A percentile compares a stretch with the other conserved stretches of the same genome.
phyloP scores from a whole-genome alignment of 53 echinoderm and acorn worm species.

The Apostichopus leukothele region DNA sequence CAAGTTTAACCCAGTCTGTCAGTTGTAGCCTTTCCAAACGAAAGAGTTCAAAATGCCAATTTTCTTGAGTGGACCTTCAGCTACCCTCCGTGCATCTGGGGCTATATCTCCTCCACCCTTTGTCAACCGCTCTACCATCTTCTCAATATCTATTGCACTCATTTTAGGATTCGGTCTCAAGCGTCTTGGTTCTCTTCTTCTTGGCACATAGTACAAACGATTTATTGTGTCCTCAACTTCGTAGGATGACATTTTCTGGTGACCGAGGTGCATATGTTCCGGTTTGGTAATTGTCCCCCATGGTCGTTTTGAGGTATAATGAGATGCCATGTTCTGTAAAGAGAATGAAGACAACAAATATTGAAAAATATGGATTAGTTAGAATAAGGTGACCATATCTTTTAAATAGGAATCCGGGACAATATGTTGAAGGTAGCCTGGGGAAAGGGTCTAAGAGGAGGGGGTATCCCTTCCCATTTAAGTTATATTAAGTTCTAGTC shows the following conservation, averaged over 20 bases:
- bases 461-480: no score
- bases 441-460: no score
- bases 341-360: no score
- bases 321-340: conserved; percentile 28
- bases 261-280: conserved; percentile 80
- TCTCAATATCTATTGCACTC: conserved; percentile 66
- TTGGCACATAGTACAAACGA: conserved; percentile 85
- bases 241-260: conserved; percentile 71
- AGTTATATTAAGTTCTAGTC: no score
- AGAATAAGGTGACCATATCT: no score
- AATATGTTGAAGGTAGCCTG: no score
- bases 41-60: conserved; percentile 98
- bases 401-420: no score
- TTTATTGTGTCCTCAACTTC: conserved; percentile 80
- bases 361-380: no score
- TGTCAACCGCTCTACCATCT: conserved; percentile 86
- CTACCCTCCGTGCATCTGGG: conserved; percentile 76
- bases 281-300: conserved; percentile 99
- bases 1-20: conserved; percentile 1
- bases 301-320: conserved; percentile 83
- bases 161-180: conserved; percentile 74
- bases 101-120: conserved; percentile 71
- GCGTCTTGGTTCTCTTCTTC: conserved; percentile 55
- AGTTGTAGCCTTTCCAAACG: conserved; percentile 99
- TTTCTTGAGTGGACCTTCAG: conserved; percentile 82